Conservation (phyloP, 2,888 invertebrate genomes). For the Microctonus aethiopoides region DNA sequence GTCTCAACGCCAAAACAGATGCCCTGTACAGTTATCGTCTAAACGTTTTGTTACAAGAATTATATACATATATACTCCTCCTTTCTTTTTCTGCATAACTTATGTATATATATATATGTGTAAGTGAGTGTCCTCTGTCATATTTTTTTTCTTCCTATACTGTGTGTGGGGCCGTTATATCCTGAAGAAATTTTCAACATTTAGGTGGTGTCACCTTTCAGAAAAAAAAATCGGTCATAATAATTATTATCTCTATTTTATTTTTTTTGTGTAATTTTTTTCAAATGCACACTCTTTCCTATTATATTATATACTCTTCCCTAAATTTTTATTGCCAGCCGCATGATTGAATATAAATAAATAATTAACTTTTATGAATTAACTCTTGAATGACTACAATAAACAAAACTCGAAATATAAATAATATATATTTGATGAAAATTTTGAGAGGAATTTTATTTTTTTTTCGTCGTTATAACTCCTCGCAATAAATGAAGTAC, state of each 20-base stretch:
- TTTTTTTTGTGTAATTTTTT: not conserved
- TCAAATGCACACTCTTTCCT: too few relatives aligned
- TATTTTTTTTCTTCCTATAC: not conserved
- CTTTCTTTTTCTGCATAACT: not conserved
- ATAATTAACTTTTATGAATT: too few relatives aligned
- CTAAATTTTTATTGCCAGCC: not conserved
- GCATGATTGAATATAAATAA: not conserved
- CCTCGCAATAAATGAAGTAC: not conserved
- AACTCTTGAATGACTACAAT: too few relatives aligned
- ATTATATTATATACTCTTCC: not conserved
- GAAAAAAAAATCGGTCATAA: not conserved
- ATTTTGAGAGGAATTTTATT: not conserved
- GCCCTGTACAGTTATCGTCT: constrained; percentile 23
- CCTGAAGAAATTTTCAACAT: not conserved
- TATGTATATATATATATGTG: not conserved
- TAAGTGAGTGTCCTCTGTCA: not conserved
- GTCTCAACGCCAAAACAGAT: constrained; percentile 32
- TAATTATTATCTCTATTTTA: not conserved
- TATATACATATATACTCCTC: not conserved
- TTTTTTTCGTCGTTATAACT: not conserved
- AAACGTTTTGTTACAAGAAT: constrained; percentile 6
- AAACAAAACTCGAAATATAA: not conserved
- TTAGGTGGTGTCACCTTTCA: not conserved
- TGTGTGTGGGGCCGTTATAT: not conserved
- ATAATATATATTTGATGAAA: too few relatives aligned